Base-by-base conservation (phyloP, 2,888 invertebrate species). In the Belgica antarctica region DNA sequence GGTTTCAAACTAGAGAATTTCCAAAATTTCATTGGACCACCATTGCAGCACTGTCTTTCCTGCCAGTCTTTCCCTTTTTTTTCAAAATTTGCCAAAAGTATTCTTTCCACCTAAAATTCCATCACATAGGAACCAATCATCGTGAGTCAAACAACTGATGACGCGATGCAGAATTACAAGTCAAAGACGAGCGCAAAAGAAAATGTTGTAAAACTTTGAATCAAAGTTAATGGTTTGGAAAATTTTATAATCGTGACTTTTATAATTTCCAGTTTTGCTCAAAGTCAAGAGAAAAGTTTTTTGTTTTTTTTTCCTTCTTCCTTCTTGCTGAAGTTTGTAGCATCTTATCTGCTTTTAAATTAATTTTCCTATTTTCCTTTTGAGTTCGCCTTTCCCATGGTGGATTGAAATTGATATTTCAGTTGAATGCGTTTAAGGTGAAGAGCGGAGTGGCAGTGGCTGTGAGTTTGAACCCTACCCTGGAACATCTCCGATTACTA, bases 241-340 rank as follows among this genome's bases (percentile, higher is more conserved):
- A 70, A 70, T 70, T 59, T 61, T 70, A 59, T 70, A 70, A 70
- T 70, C 70, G 70, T 70, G 70, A 70, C 70, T 70, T 70, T 70
- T 70, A 25, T 61, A 36, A 36, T 70, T 70, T 70, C 46, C 59
- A 61, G 41, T 70, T 70, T 70, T 46, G 31, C 36, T 25, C 62
- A 22, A 59, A 59, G 28, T 15, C 3, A 8, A 2, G 31, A 25
- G 31, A 69, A 15, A 66, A 36, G 34, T 61, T 61, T 61, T 24
- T 27, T 27, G 12, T 28, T 24, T 28, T 25, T 61, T n/a, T 61
- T 24, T 27, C 15, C 25, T 28, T 24, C 61, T 25, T 61, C n/a
- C n/a, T n/a, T n/a, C n/a, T n/a, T 27, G n/a, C 2, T 12, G 27
- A 61, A 4, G 10, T 27, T 59, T 59, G 5, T 4, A 59, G n/a